Evolutionary conservation across 2,888 invertebrate genomes (phyloP), one percentile per base, ranked within the genome.

Genomic region (Melipona beecheii): DNA sequence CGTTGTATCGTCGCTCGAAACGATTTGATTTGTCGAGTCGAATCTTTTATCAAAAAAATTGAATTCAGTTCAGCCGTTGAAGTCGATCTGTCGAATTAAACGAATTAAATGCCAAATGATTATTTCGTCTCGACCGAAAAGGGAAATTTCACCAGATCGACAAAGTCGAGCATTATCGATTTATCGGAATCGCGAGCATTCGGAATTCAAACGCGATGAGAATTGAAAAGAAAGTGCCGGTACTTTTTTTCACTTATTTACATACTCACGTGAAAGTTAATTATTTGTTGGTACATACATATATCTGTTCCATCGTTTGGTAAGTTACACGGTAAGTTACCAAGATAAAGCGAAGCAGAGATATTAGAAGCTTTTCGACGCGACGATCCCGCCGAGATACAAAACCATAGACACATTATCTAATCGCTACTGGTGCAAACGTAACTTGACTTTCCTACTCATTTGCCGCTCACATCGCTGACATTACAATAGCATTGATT

Each of bases 371-470:
- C 9, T 36, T 24, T 36, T 24, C 24, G 11, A 50, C 66, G 65
- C n/a, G 11, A 54, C 66, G 68, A 79, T 78, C 64, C 60, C 66
- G 70, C 11, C 74, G 27, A 52, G 64, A 54, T 60, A 62, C 17
- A 58, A 36, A 6, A 36, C 6, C 36, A 74, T 3, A 31, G 3
- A 43, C 58, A 62, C 24, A 56, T 31, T 75, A 78, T 73, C 83
- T 83, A 83, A 84, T 83, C 83, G 36, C 64, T 31, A 50, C 4
- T 58, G 75, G 56, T 58, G 75, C 65, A 72, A 78, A 78, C 66
- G 72, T 78, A 83, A 83, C 75, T 82, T 58, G 72, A 84, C 58
- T 83, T 78, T 80, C 78, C 50, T 69, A 50, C 75, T 83, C 75
- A 15, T 78, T 64, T 75, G 72, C 65, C 72, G 83, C 78, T 75